These are phyloP conservation scores for Sciurus niger DNA, from an alignment of 2,113 vertebrate species.

Conservation along the genomic window DNA sequence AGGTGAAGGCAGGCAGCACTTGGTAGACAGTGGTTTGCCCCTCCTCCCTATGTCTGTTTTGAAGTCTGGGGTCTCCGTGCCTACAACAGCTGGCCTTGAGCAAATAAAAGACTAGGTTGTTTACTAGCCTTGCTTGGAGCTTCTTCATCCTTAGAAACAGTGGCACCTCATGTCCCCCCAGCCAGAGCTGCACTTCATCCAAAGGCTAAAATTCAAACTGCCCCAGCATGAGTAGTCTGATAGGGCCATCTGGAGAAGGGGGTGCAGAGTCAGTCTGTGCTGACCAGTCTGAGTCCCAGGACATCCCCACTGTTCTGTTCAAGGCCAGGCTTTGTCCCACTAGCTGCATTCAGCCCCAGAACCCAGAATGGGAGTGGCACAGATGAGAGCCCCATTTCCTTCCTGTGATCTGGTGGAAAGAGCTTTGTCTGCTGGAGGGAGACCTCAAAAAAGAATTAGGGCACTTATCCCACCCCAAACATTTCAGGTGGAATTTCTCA, in stretches of 20 bases:
- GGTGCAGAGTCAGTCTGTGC: neutral
- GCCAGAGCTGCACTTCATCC: slow-evolving; percentile 39
- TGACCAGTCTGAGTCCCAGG: slow-evolving; percentile 22
- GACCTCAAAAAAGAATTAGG: slow-evolving; percentile 32
- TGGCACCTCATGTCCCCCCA: neutral
- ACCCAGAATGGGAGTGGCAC: neutral
- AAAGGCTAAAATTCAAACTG: neutral
- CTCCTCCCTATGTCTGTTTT: slow-evolving; percentile 30
- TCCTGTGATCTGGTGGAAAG: neutral
- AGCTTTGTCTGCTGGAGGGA: slow-evolving; percentile 35
- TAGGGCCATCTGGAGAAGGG: neutral
- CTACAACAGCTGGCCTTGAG: slow-evolving; percentile 75
- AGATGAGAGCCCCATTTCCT: neutral
- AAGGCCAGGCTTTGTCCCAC: slow-evolving; percentile 62
- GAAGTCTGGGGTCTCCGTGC: slow-evolving; percentile 59
- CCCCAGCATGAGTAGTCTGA: neutral
- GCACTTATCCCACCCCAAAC: neutral
- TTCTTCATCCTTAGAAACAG: slow-evolving; percentile 67
- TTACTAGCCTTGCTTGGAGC: slow-evolving; percentile 62
- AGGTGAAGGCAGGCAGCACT: slow-evolving; percentile 18
- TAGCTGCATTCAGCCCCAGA: slow-evolving; percentile 42
- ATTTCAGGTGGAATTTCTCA: neutral
- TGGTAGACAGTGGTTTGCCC: slow-evolving; percentile 28
- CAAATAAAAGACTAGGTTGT: slow-evolving; percentile 80
- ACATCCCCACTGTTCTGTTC: neutral